Evolutionary conservation across 2,113 vertebrate genomes (phyloP).

Genomic region (Chamaetylas fuelleborni): DNA sequence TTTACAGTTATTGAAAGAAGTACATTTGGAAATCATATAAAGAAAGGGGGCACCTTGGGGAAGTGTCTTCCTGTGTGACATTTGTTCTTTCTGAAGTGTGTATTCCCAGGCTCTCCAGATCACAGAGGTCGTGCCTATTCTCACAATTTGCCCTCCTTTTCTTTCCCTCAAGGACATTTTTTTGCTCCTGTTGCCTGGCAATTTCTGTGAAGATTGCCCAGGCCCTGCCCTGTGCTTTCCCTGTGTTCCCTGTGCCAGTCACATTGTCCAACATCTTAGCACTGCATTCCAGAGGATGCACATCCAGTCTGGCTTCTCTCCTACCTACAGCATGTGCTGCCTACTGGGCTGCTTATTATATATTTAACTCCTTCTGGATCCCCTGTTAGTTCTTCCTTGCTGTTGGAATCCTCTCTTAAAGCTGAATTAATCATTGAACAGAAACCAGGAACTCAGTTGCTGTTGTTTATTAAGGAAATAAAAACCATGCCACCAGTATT

Average conservation of each 20-base stretch:
- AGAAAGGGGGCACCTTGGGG: neutral
- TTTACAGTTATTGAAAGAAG: neutral
- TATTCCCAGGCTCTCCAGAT: slow-evolving; percentile 40
- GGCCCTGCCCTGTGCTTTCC: neutral
- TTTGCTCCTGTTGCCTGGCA: neutral
- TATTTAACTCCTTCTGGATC: neutral
- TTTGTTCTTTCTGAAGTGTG: neutral
- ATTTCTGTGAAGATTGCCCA: neutral
- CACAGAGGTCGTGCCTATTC: neutral
- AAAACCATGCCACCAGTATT: neutral
- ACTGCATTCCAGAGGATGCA: neutral
- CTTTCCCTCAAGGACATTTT: slow-evolving; percentile 5
- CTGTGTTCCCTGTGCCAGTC: neutral
- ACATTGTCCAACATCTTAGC: neutral
- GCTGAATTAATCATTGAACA: neutral
- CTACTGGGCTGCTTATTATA: neutral
- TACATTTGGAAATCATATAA: no score
- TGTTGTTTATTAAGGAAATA: neutral
- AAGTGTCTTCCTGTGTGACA: neutral
- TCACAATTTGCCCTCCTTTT: neutral
- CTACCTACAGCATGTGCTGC: fast-evolving
- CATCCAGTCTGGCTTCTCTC: neutral
- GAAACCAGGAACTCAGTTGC: neutral
- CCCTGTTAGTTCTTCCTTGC: neutral
- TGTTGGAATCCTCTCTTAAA: neutral